Percentiles rank a stretch among this genome's conserved stretches.
Conservation (phyloP, 2,797 vertebrate species). For the Sorex maritimensis region DNA sequence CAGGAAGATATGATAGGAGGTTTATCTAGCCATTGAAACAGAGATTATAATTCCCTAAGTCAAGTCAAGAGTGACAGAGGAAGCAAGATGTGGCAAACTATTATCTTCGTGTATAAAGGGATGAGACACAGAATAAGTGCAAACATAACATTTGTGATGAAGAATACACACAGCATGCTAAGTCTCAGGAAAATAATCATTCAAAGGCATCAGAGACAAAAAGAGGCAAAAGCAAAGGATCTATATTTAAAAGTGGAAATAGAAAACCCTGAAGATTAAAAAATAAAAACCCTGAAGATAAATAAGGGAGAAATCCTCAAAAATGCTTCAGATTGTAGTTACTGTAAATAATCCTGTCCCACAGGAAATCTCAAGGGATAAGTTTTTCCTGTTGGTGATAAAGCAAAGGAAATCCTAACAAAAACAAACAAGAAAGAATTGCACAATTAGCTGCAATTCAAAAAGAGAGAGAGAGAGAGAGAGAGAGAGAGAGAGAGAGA, state of each 20-base stretch:
- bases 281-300: neutral
- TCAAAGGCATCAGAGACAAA: conserved; percentile 4
- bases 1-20: neutral
- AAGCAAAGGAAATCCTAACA: conserved; percentile 70
- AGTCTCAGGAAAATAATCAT: neutral
- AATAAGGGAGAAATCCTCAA: conserved; percentile 44
- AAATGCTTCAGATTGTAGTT: conserved; percentile 46
- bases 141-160: neutral
- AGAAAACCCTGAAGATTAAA: neutral
- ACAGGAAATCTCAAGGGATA: conserved; percentile 71
- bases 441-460: conserved; percentile 13
- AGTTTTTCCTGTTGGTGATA: conserved; percentile 61
- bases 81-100: neutral
- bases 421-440: conserved; percentile 55
- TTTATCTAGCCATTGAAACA: neutral
- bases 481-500: conserved; percentile 51
- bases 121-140: neutral
- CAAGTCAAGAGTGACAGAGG: too few relatives aligned
- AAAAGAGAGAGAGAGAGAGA: conserved; percentile 52
- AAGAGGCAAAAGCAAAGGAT: neutral
- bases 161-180: neutral
- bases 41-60: neutral
- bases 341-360: conserved; percentile 54
- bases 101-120: neutral
- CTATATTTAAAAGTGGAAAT: conserved; percentile 23